phyloP scores from a whole-genome alignment of 2,888 invertebrate genomes.

The Thereva nobilitata region DNA sequence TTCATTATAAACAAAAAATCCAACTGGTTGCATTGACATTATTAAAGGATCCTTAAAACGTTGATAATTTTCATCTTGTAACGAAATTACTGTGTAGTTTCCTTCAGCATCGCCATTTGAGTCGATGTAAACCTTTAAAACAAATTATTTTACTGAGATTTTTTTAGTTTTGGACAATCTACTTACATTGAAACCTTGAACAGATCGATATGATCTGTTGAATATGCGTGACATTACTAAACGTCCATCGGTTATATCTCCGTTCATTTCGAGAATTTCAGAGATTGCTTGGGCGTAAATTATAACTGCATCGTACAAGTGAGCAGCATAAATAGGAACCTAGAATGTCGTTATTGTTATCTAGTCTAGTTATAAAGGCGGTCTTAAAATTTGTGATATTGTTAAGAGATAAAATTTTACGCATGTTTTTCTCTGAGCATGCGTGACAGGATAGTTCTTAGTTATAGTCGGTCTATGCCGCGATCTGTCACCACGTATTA shows the following conservation, averaged over 20 bases:
- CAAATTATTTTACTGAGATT: constrained; percentile 1
- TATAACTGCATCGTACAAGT: constrained; percentile 85
- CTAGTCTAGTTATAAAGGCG: too few species aligned
- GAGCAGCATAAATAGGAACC: constrained; percentile 82
- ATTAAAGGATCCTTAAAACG: constrained; percentile 60
- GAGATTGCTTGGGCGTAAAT: constrained; percentile 84
- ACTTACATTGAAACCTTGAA: constrained; percentile 76
- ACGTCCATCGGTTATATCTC: constrained; percentile 75
- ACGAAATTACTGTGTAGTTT: constrained; percentile 84
- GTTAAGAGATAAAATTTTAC: too few species aligned
- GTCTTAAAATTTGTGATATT: too few species aligned
- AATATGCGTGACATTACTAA: constrained; percentile 76
- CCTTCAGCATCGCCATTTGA: constrained; percentile 88
- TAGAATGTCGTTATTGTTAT: constrained; percentile 48
- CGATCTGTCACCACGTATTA: too few species aligned
- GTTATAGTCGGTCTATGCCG: too few species aligned
- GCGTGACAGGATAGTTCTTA: too few species aligned
- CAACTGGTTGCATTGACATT: constrained; percentile 78
- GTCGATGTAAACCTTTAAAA: constrained; percentile 76
- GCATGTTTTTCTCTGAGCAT: too few species aligned
- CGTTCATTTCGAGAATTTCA: constrained; percentile 69
- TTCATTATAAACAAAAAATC: constrained; percentile 71
- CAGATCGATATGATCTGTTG: constrained; percentile 74
- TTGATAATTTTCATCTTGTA: constrained; percentile 65
- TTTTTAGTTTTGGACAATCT: background rate